Percentiles rank a stretch among this genome's conserved stretches.
Evolutionary conservation across 2,113 vertebrate species (phyloP).

Genomic region (Dipodomys merriami): DNA sequence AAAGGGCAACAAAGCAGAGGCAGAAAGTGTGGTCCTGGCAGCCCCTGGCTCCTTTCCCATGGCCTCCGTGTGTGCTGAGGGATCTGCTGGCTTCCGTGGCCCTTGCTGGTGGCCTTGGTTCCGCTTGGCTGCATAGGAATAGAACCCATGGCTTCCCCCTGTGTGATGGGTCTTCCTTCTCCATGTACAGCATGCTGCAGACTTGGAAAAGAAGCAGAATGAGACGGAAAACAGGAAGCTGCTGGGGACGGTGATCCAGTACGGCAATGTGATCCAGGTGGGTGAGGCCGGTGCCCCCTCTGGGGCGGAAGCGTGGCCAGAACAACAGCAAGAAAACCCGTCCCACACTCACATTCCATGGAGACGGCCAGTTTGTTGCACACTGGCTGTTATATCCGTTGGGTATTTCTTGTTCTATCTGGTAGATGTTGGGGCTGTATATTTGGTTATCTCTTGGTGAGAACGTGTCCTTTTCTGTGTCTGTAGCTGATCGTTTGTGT

Average conservation of each 20-base stretch:
- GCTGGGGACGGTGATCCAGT: constrained; percentile 96
- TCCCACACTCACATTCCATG: not conserved
- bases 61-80: accelerated
- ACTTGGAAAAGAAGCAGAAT: constrained; percentile 99
- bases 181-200: constrained; percentile 93
- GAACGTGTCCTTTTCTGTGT: not conserved
- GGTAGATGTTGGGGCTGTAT: not conserved
- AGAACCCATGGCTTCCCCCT: not conserved
- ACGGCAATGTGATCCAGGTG: constrained; percentile 98
- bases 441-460: not conserved
- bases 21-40: not conserved
- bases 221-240: constrained; percentile 98
- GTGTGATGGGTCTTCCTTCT: constrained; percentile 50
- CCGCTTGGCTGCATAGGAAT: not conserved
- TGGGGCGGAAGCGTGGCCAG: not conserved
- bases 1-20: not conserved
- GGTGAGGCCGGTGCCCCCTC: not conserved
- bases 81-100: not conserved
- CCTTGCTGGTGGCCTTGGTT: not conserved
- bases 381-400: not conserved
- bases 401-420: not conserved
- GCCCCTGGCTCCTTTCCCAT: not conserved
- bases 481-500: not conserved
- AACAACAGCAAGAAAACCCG: not conserved
- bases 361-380: not conserved